Evolutionary conservation across 2,113 vertebrate genomes (phyloP).

Genomic region (Neopipo cinnamomea): DNA sequence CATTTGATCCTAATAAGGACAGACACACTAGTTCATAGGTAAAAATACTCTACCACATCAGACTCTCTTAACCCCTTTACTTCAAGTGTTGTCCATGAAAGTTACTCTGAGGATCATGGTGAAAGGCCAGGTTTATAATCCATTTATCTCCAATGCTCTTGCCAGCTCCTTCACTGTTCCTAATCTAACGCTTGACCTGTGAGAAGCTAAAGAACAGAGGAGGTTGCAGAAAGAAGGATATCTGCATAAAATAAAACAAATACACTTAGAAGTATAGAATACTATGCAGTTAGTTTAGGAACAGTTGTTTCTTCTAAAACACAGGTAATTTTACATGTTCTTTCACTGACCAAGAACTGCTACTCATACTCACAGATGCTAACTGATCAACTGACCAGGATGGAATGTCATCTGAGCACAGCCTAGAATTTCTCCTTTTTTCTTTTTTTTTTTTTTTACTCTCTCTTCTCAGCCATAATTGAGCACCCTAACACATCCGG

Average conservation of each 20-base stretch:
- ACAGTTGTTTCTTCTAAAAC: neutral
- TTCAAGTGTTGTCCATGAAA: neutral
- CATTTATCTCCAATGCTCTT: neutral
- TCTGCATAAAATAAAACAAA: neutral
- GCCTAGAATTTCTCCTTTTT: neutral
- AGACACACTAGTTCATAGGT: neutral
- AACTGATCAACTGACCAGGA: neutral
- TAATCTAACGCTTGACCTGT: neutral
- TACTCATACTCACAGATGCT: neutral
- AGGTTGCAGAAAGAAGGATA: neutral
- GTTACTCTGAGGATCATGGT: neutral
- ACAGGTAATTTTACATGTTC: neutral
- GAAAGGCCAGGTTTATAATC: neutral
- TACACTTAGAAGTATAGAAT: neutral
- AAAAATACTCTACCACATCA: neutral
- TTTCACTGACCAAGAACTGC: neutral
- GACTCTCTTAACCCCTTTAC: neutral
- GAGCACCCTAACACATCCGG: neutral
- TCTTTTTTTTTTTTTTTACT: neutral
- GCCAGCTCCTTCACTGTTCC: neutral
- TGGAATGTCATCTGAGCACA: neutral
- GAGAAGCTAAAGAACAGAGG: neutral
- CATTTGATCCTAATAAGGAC: conserved; percentile 12
- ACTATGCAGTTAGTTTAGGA: neutral
- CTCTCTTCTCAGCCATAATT: neutral